Conservation (phyloP, 2,888 invertebrate genomes). For the Drosophila austrosaltans region DNA sequence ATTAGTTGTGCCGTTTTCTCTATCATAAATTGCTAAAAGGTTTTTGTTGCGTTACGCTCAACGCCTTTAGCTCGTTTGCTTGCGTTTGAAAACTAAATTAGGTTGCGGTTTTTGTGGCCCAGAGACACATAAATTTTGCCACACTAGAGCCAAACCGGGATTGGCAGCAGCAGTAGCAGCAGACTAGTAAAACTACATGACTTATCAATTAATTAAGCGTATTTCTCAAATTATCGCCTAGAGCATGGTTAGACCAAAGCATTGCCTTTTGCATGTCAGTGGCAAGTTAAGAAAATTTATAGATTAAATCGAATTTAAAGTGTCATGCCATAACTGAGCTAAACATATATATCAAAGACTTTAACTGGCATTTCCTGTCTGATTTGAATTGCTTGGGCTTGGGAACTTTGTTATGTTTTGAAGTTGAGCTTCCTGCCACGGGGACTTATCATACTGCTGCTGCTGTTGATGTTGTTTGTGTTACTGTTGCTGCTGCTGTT, state of each 20-base stretch:
- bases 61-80: slow-evolving; percentile 53
- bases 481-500: slow-evolving; percentile 41
- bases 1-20: slow-evolving; percentile 20
- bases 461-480: slow-evolving; percentile 33
- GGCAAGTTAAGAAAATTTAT: slow-evolving; percentile 41
- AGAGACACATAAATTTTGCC: slow-evolving; percentile 59
- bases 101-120: slow-evolving; percentile 45
- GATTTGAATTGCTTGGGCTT: slow-evolving; percentile 72
- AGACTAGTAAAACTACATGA: slow-evolving; percentile 50
- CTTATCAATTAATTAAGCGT: slow-evolving; percentile 71
- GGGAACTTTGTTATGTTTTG: slow-evolving; percentile 78
- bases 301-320: slow-evolving; percentile 51
- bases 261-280: slow-evolving; percentile 54
- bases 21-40: slow-evolving; percentile 73
- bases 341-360: slow-evolving; percentile 43
- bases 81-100: slow-evolving; percentile 64
- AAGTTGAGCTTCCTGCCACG: slow-evolving; percentile 72
- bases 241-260: slow-evolving; percentile 27
- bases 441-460: slow-evolving; percentile 22
- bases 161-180: slow-evolving; percentile 18
- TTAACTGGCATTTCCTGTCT: slow-evolving; percentile 70
- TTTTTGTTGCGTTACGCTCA: slow-evolving; percentile 51
- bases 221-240: slow-evolving; percentile 72
- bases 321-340: slow-evolving; percentile 53
- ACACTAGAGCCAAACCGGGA: slow-evolving; percentile 15